Evolutionary conservation across 2,797 vertebrate species (phyloP).

Genomic region (Eulemur rubriventer): DNA sequence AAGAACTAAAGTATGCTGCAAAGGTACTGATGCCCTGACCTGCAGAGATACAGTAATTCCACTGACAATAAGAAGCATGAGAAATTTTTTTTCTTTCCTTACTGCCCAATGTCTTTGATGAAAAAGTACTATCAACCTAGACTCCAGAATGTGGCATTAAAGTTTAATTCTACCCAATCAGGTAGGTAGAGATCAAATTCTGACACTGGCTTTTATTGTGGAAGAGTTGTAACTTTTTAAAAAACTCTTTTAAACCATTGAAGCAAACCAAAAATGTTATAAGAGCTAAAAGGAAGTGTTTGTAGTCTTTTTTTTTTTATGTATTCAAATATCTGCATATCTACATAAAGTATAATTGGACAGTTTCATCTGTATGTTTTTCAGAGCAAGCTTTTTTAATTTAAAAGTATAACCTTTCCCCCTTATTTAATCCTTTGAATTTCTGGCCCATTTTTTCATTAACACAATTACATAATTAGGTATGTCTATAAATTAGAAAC

Average conservation of each 20-base stretch:
- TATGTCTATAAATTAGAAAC: not conserved
- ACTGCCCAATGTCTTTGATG: not conserved
- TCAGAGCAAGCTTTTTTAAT: not conserved
- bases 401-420: not conserved
- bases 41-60: not conserved
- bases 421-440: not conserved
- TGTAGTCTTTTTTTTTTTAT: not conserved
- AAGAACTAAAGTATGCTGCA: not conserved
- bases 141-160: conserved; percentile 38
- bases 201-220: not conserved
- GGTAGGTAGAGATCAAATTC: conserved; percentile 23
- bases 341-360: not conserved
- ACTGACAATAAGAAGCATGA: not conserved
- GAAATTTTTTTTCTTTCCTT: not conserved
- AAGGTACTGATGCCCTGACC: not conserved
- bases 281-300: not conserved
- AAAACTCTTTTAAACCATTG: not conserved
- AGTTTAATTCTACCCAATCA: conserved; percentile 52
- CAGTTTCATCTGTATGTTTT: not conserved
- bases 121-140: conserved; percentile 16
- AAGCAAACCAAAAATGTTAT: not conserved
- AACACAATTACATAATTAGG: not conserved
- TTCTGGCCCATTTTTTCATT: not conserved
- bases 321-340: not conserved
- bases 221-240: not conserved